A percentile compares a stretch with the other conserved stretches of the same genome.
Conservation (phyloP, 2,797 vertebrate species). For the Natrix natrix region DNA sequence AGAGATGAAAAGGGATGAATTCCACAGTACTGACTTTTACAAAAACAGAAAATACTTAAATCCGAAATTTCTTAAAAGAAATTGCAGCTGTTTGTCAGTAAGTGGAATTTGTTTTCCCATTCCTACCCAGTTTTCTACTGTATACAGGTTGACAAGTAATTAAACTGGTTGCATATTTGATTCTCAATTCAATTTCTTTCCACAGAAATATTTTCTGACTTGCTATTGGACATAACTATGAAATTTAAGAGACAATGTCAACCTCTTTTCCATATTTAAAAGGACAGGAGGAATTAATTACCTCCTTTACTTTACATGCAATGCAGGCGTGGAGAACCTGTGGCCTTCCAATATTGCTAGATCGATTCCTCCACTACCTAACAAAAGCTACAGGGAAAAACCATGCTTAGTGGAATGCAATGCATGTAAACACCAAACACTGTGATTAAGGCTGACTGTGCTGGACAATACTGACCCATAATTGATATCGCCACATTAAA, state of each 20-base stretch:
- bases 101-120: background rate
- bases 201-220: background rate
- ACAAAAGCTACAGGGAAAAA: background rate
- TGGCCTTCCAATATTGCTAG: background rate
- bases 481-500: background rate
- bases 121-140: background rate
- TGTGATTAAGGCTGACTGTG: background rate
- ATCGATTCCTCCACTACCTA: background rate
- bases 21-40: background rate
- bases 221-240: background rate
- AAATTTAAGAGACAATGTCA: background rate
- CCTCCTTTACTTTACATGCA: background rate
- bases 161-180: background rate
- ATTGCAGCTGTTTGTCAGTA: background rate
- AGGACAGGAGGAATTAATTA: background rate
- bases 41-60: background rate
- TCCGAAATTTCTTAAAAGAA: background rate
- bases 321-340: background rate
- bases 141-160: background rate
- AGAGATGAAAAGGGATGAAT: conserved; percentile 6
- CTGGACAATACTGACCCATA: background rate
- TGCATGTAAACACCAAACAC: background rate
- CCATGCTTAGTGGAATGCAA: background rate
- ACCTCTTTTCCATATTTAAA: background rate
- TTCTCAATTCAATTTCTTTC: background rate